Evolutionary conservation across 92 coral and sea anemone genomes (phyloP), one percentile per base, ranked within the genome.

Genomic region (Actinostola sp.): DNA sequence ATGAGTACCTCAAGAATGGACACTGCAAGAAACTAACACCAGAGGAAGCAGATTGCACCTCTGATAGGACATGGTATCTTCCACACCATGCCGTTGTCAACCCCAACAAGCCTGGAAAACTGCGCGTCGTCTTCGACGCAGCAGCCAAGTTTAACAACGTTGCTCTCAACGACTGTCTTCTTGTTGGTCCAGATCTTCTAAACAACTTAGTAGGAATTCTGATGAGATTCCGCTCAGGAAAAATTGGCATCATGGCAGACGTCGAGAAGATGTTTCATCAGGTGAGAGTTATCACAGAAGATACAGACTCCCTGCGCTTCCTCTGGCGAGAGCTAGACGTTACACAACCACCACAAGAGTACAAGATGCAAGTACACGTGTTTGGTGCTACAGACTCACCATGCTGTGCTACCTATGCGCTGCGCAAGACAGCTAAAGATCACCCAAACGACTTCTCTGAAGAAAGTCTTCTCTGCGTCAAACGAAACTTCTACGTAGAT

Each of bases 1-100:
- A 79, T 33, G 53, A 62, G 68, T 61, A 80, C 32, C 41, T 69
- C 50, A 60, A 21, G 13, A 74, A 69, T 34, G 80, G 87, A 15
- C 54, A 66, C 20, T 60, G 79, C 26, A 55, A 68, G 32, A 75
- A 49, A 76, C 38, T 75, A n/a, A n/a, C 44, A 74, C 83, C 1
- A 36, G 42, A 11, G 42, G 4, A 4, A 11, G 11, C 4, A 36
- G 42, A 36, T 11, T 4, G 4, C 42, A 36, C 6, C 6, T 36
- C 11, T 11, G 4, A 36, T 11, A 36, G 6, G 4, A 75, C 76
- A 34, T 81, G 2, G n/a, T n/a, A n/a, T n/a, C n/a, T n/a, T n/a
- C 81, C 87, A 28, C 87, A 86, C 63, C 91, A 68, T 51, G 71
- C 83, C 39, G 83, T 86, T 13, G 32, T 81, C 53, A 78, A 75